Base-by-base conservation (phyloP, 2,888 invertebrate species). In the Tipula confusa region DNA sequence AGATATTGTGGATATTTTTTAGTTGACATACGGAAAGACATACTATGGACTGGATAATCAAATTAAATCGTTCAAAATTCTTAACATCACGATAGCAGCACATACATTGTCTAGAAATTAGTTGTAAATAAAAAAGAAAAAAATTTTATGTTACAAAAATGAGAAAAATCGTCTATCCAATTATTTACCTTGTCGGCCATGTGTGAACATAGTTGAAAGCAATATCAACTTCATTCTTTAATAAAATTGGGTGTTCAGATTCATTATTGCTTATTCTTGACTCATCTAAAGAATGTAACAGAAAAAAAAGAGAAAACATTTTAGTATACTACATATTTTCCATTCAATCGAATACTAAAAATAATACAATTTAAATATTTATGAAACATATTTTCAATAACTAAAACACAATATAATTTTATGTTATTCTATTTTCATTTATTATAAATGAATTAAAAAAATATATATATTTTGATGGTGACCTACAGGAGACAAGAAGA, bases 21-120 rank as follows among this genome's bases (percentile, higher is more conserved):
- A 97, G 91, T 88, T 97, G 94, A 88, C 95, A 94, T 84, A 97
- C 94, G 82, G 95, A 94, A 86, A 96, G 92, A 87, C 94, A 94
- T 84, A 97, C 93, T 86, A 97, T 93, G 85, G 96, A 95, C 89
- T 97, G 97, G 48, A 97, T 95, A 86, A 98, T 92, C 87, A 95
- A 92, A 89, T 96, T 96, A 89, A 97, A 96, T 86, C 96, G 93
- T 88, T 97, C 97, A 90, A 96, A 95, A 90, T 97, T 97, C 90
- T 97, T 97, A 84, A 94, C 93, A 90, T 97, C 97, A 86, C 97
- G 93, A 90, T 96, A 97, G 90, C 97, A 95, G 90, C 98, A 98
- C 94, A 97, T 96, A 88, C 98, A 98, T 91, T 98, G 97, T 88
- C 97, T 96, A 89, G 84, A 92, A 91, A 82, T 85, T 85, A 88